Conservation (phyloP, 1,140 invertebrate species). For the Eriosoma lanigerum region DNA sequence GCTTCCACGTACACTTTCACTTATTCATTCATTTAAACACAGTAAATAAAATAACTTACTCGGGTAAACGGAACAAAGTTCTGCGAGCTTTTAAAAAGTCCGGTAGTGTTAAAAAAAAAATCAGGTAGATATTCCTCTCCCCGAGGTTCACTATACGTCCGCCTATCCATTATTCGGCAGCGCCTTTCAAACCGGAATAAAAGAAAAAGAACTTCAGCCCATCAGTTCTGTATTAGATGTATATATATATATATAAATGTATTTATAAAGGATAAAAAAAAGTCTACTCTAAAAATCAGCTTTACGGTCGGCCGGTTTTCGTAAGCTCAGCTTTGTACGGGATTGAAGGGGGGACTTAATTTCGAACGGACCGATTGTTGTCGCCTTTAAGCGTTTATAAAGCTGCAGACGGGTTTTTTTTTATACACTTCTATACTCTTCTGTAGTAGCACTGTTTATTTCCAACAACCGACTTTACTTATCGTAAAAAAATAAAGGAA, state of each 20-base stretch:
- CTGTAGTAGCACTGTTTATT: conserved; percentile 8
- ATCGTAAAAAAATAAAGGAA: conserved; percentile 27
- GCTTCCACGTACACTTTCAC: background rate
- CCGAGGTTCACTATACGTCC: background rate
- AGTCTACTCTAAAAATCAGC: conserved; percentile 51
- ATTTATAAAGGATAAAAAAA: conserved; percentile 42
- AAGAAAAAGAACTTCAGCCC: conserved; percentile 45
- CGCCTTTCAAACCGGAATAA: conserved; percentile 39
- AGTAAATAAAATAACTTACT: conserved; percentile 21
- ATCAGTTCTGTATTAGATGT: conserved; percentile 36
- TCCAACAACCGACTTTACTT: conserved; percentile 45
- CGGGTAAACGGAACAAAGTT: conserved; percentile 25
- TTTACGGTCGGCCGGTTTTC: conserved; percentile 49
- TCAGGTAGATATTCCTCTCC: conserved; percentile 27
- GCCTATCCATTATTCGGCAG: conserved; percentile 24
- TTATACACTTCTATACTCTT: conserved; percentile 26
- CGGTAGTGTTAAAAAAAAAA: conserved; percentile 36
- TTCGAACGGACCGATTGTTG: conserved; percentile 51
- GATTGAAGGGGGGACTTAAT: conserved; percentile 41
- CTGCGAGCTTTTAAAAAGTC: conserved; percentile 30
- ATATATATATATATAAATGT: conserved; percentile 20
- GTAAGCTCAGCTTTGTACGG: conserved; percentile 43
- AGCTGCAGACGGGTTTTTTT: conserved; percentile 26
- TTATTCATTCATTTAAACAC: conserved; percentile 12
- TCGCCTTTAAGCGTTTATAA: conserved; percentile 52